Conservation (phyloP, 1,140 invertebrate species). For the Drosophila seguyi region DNA sequence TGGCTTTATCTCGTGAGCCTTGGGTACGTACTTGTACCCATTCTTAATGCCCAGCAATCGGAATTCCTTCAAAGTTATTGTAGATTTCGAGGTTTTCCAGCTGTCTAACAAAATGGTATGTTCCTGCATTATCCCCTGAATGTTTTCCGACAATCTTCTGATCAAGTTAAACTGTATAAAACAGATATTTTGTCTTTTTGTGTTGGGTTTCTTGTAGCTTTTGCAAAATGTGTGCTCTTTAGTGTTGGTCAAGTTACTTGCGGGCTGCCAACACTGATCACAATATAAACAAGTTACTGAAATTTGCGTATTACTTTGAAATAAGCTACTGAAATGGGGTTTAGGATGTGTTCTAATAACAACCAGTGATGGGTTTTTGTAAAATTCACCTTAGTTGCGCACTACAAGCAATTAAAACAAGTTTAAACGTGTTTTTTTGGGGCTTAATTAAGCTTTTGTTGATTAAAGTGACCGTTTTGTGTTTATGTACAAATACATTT, state of each 20-base stretch:
- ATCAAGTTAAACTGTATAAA: not conserved
- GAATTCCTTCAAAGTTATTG: not conserved
- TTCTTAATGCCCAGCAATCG: not conserved
- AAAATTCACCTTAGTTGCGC: not conserved
- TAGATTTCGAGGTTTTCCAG: conserved; percentile 5
- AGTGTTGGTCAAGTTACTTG: not conserved
- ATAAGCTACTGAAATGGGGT: not conserved
- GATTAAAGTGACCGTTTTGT: not conserved
- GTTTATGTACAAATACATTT: not conserved
- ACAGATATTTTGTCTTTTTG: not conserved
- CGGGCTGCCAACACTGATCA: not conserved
- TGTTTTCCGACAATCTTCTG: not conserved
- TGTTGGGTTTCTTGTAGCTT: not conserved
- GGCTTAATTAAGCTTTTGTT: not conserved
- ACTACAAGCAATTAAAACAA: not conserved
- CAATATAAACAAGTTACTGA: not conserved
- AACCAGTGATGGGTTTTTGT: not conserved
- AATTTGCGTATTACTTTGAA: not conserved
- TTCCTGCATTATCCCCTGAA: not conserved
- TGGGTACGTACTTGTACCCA: conserved; percentile 18
- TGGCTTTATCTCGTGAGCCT: not conserved
- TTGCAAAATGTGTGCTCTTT: too few species aligned
- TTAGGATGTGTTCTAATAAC: not conserved
- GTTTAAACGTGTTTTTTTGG: not conserved
- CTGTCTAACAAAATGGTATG: not conserved